These are phyloP conservation scores for Caenorhabditis sp. DNA, from an alignment of 2,888 invertebrate species.

Conservation along the genomic window DNA sequence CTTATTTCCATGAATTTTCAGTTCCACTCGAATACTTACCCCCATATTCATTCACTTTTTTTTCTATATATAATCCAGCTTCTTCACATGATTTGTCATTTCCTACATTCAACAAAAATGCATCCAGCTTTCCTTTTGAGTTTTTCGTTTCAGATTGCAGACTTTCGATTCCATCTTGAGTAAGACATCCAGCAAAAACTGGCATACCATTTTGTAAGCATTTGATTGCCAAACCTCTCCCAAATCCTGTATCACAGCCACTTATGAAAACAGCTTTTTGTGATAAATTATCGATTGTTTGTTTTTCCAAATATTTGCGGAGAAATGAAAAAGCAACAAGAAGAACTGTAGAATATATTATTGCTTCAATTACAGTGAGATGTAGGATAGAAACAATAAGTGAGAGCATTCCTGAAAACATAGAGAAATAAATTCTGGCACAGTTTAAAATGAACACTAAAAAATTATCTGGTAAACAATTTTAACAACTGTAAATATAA, in stretches of 20 bases:
- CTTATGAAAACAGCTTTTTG: constrained; percentile 56
- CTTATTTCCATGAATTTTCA: background rate
- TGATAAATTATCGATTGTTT: constrained; percentile 34
- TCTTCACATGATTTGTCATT: constrained; percentile 58
- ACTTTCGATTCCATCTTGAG: constrained; percentile 47
- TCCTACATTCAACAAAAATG: constrained; percentile 63
- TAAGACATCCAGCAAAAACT: constrained; percentile 63
- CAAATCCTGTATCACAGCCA: constrained; percentile 63
- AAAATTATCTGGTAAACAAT: background rate
- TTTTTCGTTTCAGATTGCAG: constrained; percentile 24
- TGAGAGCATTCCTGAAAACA: constrained; percentile 12
- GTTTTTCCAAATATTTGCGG: constrained; percentile 30
- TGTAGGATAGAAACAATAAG: constrained; percentile 7
- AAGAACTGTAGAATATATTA: background rate
- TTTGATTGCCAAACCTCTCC: constrained; percentile 54
- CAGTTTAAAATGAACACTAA: background rate
- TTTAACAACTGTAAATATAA: no score
- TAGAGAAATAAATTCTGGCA: no score
- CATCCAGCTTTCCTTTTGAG: constrained; percentile 29
- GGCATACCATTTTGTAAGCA: constrained; percentile 57
- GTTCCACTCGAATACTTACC: constrained; percentile 18
- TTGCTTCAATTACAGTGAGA: constrained; percentile 13
- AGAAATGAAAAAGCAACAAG: constrained; percentile 11
- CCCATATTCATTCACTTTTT: constrained; percentile 41
- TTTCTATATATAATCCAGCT: constrained; percentile 49